Conservation (phyloP, 2,113 vertebrate genomes). For the Halichoeres trimaculatus region DNA sequence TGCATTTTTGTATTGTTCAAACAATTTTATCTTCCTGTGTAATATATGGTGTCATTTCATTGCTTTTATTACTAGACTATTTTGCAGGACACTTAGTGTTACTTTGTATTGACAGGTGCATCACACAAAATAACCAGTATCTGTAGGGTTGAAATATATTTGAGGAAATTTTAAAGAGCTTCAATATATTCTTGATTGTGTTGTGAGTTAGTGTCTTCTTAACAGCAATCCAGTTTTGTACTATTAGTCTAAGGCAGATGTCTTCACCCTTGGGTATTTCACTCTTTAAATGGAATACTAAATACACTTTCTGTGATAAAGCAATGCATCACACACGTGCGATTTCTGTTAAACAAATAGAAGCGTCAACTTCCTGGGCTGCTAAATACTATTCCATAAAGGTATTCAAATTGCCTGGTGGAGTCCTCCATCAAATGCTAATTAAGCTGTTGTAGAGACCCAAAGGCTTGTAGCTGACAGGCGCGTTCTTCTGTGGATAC, state of each 20-base stretch:
- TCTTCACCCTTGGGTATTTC: conserved; percentile 20
- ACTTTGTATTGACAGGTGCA: not conserved
- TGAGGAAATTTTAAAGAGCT: conserved; percentile 15
- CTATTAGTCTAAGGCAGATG: conserved; percentile 9
- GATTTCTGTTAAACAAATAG: conserved; percentile 18
- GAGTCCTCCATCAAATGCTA: conserved; percentile 52
- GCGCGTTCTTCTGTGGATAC: conserved; percentile 30
- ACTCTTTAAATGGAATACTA: conserved; percentile 29
- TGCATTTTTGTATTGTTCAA: not conserved
- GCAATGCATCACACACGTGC: conserved; percentile 11
- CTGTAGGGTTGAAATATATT: not conserved
- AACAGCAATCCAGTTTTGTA: conserved; percentile 7
- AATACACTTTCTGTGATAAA: conserved; percentile 10
- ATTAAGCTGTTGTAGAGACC: conserved; percentile 24
- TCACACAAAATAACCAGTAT: not conserved
- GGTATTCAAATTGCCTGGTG: conserved; percentile 44
- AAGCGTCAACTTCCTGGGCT: conserved; percentile 1
- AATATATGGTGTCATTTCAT: not conserved
- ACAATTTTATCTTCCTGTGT: not conserved
- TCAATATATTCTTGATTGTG: not conserved
- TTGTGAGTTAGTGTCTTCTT: conserved; percentile 29
- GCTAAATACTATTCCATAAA: conserved; percentile 31
- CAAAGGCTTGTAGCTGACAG: conserved; percentile 15
- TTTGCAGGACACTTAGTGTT: not conserved
- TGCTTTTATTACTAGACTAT: not conserved